Evolutionary conservation across 2,113 vertebrate species (phyloP), one percentile per base, ranked within the genome.

Genomic region (Copsychus sechellarum): DNA sequence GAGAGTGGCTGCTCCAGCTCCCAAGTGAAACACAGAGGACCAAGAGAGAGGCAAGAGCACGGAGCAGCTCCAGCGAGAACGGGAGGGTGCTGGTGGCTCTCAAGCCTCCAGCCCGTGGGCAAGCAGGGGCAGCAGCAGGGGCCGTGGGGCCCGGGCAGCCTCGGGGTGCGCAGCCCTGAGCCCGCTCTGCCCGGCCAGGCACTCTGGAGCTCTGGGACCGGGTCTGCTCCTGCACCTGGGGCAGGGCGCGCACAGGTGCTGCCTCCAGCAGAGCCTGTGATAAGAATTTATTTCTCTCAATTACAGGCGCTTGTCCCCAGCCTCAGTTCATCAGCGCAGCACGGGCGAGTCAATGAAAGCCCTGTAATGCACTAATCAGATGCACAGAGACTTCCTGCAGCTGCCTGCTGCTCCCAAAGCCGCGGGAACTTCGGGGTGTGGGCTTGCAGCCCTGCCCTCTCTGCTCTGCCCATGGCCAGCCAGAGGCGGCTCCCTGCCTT

Each of bases 271-370:
- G 97, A 97, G 97, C 98, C 96, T 99, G 98, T 99, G 98, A 98
- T 97, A 97, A 98, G 99, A 99, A 99, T 99, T 98, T 98, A 98
- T 98, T 98, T 98, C 98, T 98, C 97, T 98, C 98, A 98, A 99
- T 99, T 99, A 99, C 77, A 96, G 95, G 98, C 96, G 98, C 98
- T 98, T 98, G 98, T 99, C 98, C 98, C 98, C 97, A 97, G 98
- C 97, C 98, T 98, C 98, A 98, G 99, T 98, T 98, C 99, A 99
- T 99, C 98, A 98, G 98, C 97, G 94, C 96, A 84, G 98, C 94
- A 79, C 95, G 95, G 98, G 95, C 97, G 95, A 99, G 98, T 98
- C 98, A 98, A 99, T 98, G 98, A 98, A 98, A 97, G 98, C 97
- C 96, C 97, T 54, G 93, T 98, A 98, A 99, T 98, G 98, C 96